Conservation (phyloP, 2,888 invertebrate species). For the Strigamia maritima region DNA sequence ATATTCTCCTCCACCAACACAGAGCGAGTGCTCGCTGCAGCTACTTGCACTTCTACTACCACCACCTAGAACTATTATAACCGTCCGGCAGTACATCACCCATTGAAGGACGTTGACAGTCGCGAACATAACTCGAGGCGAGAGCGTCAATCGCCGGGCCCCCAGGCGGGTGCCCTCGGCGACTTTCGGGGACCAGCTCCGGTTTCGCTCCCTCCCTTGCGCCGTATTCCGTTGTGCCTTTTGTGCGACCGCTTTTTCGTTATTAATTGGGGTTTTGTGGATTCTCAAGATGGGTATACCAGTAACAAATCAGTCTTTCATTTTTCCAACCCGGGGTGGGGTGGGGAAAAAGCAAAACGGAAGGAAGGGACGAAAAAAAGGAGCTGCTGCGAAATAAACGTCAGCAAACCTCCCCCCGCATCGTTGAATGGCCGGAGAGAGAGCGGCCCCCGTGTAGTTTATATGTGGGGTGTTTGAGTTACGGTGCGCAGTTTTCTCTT, state of each 20-base stretch:
- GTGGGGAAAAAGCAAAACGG: not conserved
- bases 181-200: not conserved
- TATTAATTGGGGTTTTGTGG: slow-evolving; percentile 34
- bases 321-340: not conserved
- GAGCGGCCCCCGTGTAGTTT: not conserved
- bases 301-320: slow-evolving; percentile 32
- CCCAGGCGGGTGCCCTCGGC: not conserved
- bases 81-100: slow-evolving; percentile 4
- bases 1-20: not conserved
- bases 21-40: not conserved
- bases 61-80: not conserved
- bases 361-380: not conserved
- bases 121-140: slow-evolving; percentile 21
- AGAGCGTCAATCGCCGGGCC: not conserved
- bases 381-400: not conserved
- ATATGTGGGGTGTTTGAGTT: not conserved
- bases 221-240: not conserved
- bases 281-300: slow-evolving; percentile 27
- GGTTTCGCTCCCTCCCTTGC: not conserved
- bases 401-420: not conserved
- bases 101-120: slow-evolving; percentile 22
- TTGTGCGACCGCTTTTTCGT: slow-evolving; percentile 31
- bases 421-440: not conserved
- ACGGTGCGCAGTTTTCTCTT: not conserved
- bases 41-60: not conserved